A percentile compares a stretch with the other conserved stretches of the same genome.
These are phyloP conservation scores for Phoeniculus purpureus DNA, from an alignment of 2,797 vertebrate genomes.

Conservation along the genomic window DNA sequence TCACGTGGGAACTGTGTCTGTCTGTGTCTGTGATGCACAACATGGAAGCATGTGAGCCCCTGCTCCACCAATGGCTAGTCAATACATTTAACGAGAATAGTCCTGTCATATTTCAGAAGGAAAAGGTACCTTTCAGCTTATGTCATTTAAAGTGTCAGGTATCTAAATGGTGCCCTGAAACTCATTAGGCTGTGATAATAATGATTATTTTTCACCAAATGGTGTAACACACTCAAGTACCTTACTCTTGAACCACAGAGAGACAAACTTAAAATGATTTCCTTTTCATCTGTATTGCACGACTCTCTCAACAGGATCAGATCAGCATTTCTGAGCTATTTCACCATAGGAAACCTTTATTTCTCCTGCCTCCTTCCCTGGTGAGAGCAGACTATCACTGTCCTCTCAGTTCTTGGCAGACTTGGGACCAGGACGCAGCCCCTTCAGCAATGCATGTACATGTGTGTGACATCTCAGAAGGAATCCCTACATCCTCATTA, in stretches of 20 bases:
- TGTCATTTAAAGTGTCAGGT: neutral
- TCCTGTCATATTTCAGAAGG: neutral
- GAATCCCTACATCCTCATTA: neutral
- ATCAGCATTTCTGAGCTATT: neutral
- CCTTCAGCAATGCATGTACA: neutral
- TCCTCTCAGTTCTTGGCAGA: neutral
- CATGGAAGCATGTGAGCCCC: rapidly evolving
- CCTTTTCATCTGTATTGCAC: neutral
- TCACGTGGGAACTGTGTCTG: rapidly evolving
- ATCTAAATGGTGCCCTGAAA: neutral
- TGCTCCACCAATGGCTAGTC: neutral
- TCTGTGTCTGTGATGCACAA: neutral
- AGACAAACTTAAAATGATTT: neutral
- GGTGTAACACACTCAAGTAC: neutral
- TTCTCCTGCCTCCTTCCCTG: neutral
- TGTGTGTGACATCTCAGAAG: neutral
- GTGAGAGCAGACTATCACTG: neutral
- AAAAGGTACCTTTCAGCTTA: neutral
- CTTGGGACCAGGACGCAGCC: rapidly evolving
- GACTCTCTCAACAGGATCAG: neutral
- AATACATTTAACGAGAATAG: neutral
- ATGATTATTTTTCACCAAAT: neutral
- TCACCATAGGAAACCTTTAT: neutral
- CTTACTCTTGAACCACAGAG: neutral
- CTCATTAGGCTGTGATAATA: neutral